A percentile compares a stretch with the other conserved stretches of the same genome.
These are phyloP conservation scores for Amphibalanus amphitrite DNA, from an alignment of 1,140 invertebrate species.

Conservation along the genomic window DNA sequence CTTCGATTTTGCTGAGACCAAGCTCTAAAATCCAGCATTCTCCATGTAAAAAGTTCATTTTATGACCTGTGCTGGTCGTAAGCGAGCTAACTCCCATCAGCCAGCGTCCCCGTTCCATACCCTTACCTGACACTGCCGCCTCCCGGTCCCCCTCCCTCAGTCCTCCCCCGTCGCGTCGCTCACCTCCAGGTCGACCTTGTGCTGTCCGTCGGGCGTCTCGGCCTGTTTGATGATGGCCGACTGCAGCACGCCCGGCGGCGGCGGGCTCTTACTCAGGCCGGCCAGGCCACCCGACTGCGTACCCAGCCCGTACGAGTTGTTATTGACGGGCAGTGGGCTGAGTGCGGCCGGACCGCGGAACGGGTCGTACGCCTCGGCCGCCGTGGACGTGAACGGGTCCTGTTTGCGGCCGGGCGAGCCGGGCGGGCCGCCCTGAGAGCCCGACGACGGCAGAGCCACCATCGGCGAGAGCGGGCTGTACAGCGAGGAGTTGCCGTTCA, in stretches of 20 bases:
- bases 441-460: slow-evolving; percentile 18
- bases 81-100: no score
- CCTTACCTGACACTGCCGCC: no score
- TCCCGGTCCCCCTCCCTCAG: no score
- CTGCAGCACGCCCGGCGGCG: slow-evolving; percentile 34
- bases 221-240: slow-evolving; percentile 2
- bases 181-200: neutral
- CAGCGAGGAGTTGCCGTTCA: slow-evolving; percentile 13
- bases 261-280: slow-evolving; percentile 58
- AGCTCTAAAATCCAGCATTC: no score
- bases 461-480: slow-evolving; percentile 15
- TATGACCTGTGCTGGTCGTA: no score
- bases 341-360: slow-evolving; percentile 40
- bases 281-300: slow-evolving; percentile 28
- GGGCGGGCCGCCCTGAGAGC: slow-evolving; percentile 24
- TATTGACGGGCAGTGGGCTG: slow-evolving; percentile 41
- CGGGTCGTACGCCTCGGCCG: slow-evolving; percentile 43
- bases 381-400: slow-evolving; percentile 23
- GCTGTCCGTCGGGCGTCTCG: neutral
- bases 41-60: no score
- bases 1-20: no score
- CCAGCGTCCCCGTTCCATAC: no score
- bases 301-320: slow-evolving; percentile 59
- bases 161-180: neutral
- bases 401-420: slow-evolving; percentile 15